phyloP scores from a whole-genome alignment of 1,140 invertebrate genomes.

The Aphis gossypii region DNA sequence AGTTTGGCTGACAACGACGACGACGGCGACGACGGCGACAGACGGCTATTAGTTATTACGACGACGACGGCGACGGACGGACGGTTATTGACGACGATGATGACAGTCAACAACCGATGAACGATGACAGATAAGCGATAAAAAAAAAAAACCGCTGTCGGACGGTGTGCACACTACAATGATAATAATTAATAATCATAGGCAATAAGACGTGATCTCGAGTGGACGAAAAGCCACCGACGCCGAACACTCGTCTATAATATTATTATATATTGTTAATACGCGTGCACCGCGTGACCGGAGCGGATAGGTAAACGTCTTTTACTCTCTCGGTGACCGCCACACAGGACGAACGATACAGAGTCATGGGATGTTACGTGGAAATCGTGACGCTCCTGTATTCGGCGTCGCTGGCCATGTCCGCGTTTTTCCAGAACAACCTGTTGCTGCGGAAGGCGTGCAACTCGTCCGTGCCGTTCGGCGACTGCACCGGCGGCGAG shows the following conservation, averaged over 20 bases:
- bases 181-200: background rate
- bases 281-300: no score
- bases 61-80: no score
- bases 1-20: background rate
- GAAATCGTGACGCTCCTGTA: slow-evolving; percentile 59
- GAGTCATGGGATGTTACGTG: background rate
- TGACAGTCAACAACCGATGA: background rate
- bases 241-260: background rate
- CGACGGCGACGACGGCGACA: no score
- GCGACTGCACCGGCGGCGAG: slow-evolving; percentile 56
- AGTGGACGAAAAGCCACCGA: background rate
- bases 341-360: background rate
- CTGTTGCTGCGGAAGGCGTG: slow-evolving; percentile 59
- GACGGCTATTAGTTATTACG: no score
- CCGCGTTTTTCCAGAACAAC: slow-evolving; percentile 55
- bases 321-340: background rate
- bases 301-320: no score
- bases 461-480: slow-evolving; percentile 42
- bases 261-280: no score
- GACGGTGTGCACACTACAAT: background rate
- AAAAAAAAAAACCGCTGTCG: background rate
- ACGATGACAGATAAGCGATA: background rate
- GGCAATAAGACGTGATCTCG: background rate
- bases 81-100: no score
- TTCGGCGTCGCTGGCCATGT: slow-evolving; percentile 55